Percentiles rank a stretch among this genome's conserved stretches.
Conservation (phyloP, 53 echinoderm and acorn worm species). For the Luidia sarsii region DNA sequence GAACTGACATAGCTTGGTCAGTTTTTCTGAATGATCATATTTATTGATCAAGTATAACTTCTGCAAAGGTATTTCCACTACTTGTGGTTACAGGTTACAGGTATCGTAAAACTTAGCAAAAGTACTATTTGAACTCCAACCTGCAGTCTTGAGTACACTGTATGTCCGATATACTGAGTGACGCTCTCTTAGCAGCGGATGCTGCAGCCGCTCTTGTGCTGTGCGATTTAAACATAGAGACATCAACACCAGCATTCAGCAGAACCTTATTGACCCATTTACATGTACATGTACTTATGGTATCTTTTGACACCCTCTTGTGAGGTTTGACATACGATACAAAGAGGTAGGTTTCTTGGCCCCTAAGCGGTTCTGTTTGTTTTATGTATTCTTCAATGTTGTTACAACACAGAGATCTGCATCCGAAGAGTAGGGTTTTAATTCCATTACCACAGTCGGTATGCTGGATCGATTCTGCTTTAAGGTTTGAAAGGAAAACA, state of each 20-base stretch:
- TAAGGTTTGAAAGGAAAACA: not conserved
- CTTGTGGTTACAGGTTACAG: not conserved
- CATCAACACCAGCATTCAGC: constrained; percentile 1
- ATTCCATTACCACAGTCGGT: not conserved
- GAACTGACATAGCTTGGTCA: not conserved
- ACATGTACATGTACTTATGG: constrained; percentile 19
- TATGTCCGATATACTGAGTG: not conserved
- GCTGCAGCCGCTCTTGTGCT: constrained; percentile 14
- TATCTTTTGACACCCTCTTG: constrained; percentile 20
- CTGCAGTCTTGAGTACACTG: constrained; percentile 21
- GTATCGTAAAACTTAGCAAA: constrained; percentile 11
- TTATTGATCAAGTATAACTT: not conserved
- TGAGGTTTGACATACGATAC: constrained; percentile 20
- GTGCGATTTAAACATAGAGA: constrained; percentile 3
- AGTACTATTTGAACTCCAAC: not conserved
- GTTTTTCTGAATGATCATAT: not conserved
- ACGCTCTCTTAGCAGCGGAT: constrained; percentile 10
- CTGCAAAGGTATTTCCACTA: not conserved
- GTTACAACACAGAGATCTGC: not conserved
- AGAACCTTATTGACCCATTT: constrained; percentile 22
- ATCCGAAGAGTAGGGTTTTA: constrained; percentile 22
- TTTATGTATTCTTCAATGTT: constrained; percentile 21
- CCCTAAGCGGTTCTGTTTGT: not conserved
- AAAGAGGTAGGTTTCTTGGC: constrained; percentile 9
- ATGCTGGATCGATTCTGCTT: constrained; percentile 10